Conservation (phyloP, 2,888 invertebrate genomes). For the Pseudolycoriella hygida region DNA sequence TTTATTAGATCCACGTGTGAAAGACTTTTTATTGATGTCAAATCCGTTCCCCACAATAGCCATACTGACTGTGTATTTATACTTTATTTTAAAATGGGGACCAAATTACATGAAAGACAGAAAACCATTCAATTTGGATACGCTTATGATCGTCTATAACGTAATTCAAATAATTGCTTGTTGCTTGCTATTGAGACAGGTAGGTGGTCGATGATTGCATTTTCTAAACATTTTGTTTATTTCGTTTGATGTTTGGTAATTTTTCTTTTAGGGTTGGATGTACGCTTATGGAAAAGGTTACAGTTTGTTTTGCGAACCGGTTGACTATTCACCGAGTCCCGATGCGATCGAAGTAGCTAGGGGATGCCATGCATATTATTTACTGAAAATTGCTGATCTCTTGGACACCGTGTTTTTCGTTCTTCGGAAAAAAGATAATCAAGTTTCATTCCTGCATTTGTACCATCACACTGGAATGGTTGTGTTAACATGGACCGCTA, state of each 20-base stretch:
- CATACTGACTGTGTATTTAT: conserved; percentile 41
- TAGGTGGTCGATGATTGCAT: conserved; percentile 19
- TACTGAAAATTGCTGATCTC: conserved; percentile 8
- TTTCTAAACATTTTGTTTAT: background rate
- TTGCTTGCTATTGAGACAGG: conserved; percentile 34
- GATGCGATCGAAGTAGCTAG: conserved; percentile 29
- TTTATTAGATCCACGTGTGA: conserved; percentile 39
- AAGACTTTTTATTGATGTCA: conserved; percentile 44
- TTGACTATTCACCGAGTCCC: conserved; percentile 34
- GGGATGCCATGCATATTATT: conserved; percentile 29
- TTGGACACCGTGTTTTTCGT: conserved; percentile 51
- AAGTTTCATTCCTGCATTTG: conserved; percentile 70
- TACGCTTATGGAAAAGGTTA: conserved; percentile 34
- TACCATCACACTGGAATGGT: conserved; percentile 78
- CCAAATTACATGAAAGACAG: conserved; percentile 53
- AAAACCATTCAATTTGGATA: conserved; percentile 42
- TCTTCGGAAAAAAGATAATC: conserved; percentile 60
- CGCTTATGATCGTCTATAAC: conserved; percentile 48
- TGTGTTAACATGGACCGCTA: conserved; percentile 39
- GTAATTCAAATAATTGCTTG: conserved; percentile 43
- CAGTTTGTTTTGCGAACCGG: conserved; percentile 35
- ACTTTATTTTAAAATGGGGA: conserved; percentile 51
- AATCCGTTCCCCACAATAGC: conserved; percentile 42
- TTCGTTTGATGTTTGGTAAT: background rate
- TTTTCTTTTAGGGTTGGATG: conserved; percentile 18